Base-by-base conservation (phyloP, 2,888 invertebrate species). In the Temnothorax rugatulus region DNA sequence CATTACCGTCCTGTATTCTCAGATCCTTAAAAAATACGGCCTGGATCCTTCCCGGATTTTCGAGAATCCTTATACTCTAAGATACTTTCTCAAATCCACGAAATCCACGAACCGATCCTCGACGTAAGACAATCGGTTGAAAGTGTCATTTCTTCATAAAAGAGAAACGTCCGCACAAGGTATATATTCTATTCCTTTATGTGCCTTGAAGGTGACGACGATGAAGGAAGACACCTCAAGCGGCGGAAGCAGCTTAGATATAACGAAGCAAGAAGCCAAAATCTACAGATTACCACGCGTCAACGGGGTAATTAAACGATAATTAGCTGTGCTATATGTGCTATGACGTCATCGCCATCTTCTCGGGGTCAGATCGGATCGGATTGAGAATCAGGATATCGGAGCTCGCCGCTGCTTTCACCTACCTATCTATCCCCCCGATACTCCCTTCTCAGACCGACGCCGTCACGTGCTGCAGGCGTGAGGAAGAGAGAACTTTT, bases 401-500 rank as follows among this genome's bases (percentile, higher is more conserved):
- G 79, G 59, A 81, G 79, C 73, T 73, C 79, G 73, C 47, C 59
- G 47, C 71, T 73, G 79, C 79, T 81, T 81, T 73, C 73, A 81
- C 59, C 44, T 73, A 81, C 52, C 76, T 68, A 52, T 66, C 52
- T 69, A 57, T 9, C 44, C 57, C 57, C 34, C 79, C 47, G 73
- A 18, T 47, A n/a, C 73, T 73, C 50, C 73, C 73, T 44, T 81
- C 73, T 81, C 50, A 73, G 18, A 73, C 18, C 54, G 77, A 81
- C 38, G 52, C 69, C 71, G 79, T 71, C 71, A 79, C 59, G 73
- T 89, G 89, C 85, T 87, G 90, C 89, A 90, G 91, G 89, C 89
- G 91, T 83, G 90, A 86, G 88, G 79, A 81, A 73, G 91, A 89
- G 88, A 92, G 90, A 93, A 92, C 93, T 94, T 94, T 91, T 94